These are phyloP conservation scores for Heliconius charithonia DNA, from an alignment of 2,888 invertebrate species.

Conservation along the genomic window DNA sequence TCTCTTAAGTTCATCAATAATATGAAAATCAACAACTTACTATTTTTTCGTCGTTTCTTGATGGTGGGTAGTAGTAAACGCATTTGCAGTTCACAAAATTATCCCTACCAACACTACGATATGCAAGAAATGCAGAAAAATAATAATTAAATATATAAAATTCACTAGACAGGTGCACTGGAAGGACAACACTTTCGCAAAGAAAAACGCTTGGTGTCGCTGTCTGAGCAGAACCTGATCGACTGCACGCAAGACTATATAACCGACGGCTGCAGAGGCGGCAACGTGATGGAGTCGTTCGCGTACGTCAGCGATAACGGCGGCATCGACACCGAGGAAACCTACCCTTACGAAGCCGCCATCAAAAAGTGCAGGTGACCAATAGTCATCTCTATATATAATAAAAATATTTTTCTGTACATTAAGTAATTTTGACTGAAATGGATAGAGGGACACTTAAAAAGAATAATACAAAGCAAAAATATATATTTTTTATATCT, in stretches of 20 bases:
- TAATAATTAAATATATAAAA: background rate
- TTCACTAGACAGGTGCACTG: slow-evolving; percentile 90
- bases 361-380: slow-evolving; percentile 86
- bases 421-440: too few species aligned
- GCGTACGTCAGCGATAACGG: slow-evolving; percentile 89
- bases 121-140: background rate
- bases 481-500: too few species aligned
- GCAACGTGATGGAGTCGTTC: slow-evolving; percentile 91
- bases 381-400: too few species aligned
- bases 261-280: slow-evolving; percentile 94
- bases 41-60: too few species aligned
- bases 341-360: slow-evolving; percentile 92
- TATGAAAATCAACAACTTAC: too few species aligned
- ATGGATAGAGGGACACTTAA: too few species aligned
- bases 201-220: slow-evolving; percentile 88
- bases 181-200: slow-evolving; percentile 94
- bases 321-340: slow-evolving; percentile 91
- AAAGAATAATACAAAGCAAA: too few species aligned
- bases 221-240: slow-evolving; percentile 95
- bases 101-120: background rate
- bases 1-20: too few species aligned
- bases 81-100: background rate
- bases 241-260: slow-evolving; percentile 90
- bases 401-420: too few species aligned
- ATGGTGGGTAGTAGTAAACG: too few species aligned